phyloP scores from a whole-genome alignment of 2,888 invertebrate species.

The Nezara viridula region DNA sequence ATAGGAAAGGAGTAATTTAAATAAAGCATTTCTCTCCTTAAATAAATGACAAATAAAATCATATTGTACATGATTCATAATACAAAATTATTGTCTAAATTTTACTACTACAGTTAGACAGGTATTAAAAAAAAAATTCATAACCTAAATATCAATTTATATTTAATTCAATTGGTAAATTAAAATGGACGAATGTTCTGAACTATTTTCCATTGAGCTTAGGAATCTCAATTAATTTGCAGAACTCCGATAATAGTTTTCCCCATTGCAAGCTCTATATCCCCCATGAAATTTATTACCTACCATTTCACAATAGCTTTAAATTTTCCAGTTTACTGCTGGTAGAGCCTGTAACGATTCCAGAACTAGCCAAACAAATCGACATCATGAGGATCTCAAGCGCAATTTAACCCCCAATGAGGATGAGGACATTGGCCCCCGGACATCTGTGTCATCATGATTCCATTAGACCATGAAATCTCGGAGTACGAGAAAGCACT shows the following conservation, averaged over 20 bases:
- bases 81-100: no score
- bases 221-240: background rate
- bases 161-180: background rate
- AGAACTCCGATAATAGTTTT: slow-evolving; percentile 1
- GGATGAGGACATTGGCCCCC: background rate
- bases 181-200: background rate
- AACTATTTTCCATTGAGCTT: background rate
- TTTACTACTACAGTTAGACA: no score
- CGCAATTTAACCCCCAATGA: background rate
- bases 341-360: background rate
- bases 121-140: no score
- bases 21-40: no score
- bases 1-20: no score
- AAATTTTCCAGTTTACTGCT: background rate
- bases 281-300: background rate
- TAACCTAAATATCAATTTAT: background rate
- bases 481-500: background rate
- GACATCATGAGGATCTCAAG: background rate
- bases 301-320: background rate
- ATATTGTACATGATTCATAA: no score
- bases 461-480: slow-evolving; percentile 31
- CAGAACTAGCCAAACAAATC: background rate
- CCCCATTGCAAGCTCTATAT: background rate
- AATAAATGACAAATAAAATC: no score
- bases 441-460: slow-evolving; percentile 12